Base-by-base conservation (phyloP, 2,888 invertebrate species). In the Eurytoma californica region DNA sequence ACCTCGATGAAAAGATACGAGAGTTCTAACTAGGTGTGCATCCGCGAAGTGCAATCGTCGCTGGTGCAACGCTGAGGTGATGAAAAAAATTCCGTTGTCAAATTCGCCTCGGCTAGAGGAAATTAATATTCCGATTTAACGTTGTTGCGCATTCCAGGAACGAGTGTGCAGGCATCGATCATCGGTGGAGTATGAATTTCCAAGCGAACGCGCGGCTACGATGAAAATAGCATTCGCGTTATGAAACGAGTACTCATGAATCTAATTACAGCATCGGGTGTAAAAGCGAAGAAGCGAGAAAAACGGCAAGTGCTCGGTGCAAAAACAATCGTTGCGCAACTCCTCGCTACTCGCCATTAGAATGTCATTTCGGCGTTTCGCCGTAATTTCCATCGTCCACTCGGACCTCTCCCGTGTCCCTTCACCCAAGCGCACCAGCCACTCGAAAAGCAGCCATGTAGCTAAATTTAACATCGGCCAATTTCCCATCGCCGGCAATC, bases 191-290 rank as follows among this genome's bases (percentile, higher is more conserved):
- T 24, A 24, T 24, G 24, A 24, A 24, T 24, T 24, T 24, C 24
- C 24, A 24, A 24, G 24, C 39, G 39, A 7, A 39, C 39, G 5
- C 39, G 39, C 39, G 39, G 39, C 39, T 39, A 39, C 49, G 66
- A 72, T 77, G 67, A 77, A 72, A 66, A 72, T 60, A 60, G 60
- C 51, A 47, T 66, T 67, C 60, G 72, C 66, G 66, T 77, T 72
- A 77, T 55, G 77, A 77, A 77, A 77, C 77, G 39, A 77, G 60
- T 67, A 53, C 53, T 60, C 53, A 24, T 72, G 77, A 77, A 72
- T 77, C 77, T 60, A 72, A 77, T 77, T 77, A 67, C 77, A 53
- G 77, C 77, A 67, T 76, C 69, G 51, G 69, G 68, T 39, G 28
- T 28, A 49, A 74, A 20, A n/a, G 57, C 28, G 47, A 55, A 47